Conservation (phyloP, 2,888 invertebrate species). For the Escarpia spicata region DNA sequence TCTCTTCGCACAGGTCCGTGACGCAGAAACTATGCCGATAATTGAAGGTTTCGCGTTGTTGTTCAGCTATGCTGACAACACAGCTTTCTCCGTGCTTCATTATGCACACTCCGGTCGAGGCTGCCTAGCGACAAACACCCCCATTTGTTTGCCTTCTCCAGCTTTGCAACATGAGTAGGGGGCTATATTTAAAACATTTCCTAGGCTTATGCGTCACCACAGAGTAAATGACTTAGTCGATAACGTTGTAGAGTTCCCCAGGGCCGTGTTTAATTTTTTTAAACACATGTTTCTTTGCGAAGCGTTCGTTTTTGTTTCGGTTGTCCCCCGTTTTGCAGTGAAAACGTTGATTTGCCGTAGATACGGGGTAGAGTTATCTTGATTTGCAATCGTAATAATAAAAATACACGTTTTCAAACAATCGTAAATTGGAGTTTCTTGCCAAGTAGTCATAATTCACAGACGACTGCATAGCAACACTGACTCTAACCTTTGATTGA, state of each 20-base stretch:
- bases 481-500: too few species aligned
- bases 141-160: neutral
- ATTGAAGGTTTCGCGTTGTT: neutral
- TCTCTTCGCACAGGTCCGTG: neutral
- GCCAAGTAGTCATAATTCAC: too few species aligned
- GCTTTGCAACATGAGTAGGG: neutral
- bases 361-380: neutral
- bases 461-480: too few species aligned
- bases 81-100: neutral
- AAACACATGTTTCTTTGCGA: neutral
- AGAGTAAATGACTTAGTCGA: neutral
- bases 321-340: neutral
- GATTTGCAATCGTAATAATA: neutral
- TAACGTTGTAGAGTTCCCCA: neutral
- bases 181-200: neutral
- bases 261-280: neutral
- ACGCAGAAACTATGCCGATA: neutral
- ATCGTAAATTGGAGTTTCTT: neutral
- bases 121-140: neutral
- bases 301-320: neutral
- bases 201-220: neutral
- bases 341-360: neutral
- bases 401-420: neutral
- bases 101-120: neutral
- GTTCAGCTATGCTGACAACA: neutral